phyloP scores from a whole-genome alignment of 2,888 invertebrate species.

The Stratiomys singularior region DNA sequence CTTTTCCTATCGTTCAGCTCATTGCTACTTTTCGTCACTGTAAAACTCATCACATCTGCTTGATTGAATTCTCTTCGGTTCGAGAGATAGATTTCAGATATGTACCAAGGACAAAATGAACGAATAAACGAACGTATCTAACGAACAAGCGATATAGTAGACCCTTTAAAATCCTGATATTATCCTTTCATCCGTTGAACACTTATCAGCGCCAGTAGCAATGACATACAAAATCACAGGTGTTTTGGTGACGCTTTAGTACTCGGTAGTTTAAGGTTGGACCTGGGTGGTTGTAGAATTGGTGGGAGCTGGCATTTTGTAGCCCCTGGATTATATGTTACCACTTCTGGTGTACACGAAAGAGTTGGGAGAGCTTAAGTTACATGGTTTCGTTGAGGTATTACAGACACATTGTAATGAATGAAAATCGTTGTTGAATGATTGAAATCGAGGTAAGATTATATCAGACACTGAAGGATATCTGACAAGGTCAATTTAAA shows the following conservation, averaged over 20 bases:
- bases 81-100: neutral
- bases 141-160: neutral
- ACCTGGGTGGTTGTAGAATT: too few relatives aligned
- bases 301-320: neutral
- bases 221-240: conserved; percentile 10
- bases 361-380: neutral
- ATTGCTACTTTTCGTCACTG: conserved; percentile 1
- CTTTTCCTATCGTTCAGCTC: neutral
- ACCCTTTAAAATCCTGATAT: conserved; percentile 2
- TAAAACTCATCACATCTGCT: conserved; percentile 28
- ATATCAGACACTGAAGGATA: neutral
- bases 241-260: neutral
- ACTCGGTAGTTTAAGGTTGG: neutral
- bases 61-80: conserved; percentile 21
- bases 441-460: conserved; percentile 19
- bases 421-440: neutral
- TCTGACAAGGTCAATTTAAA: neutral
- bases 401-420: neutral
- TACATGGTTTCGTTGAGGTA: neutral
- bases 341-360: conserved; percentile 4
- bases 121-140: too few relatives aligned
- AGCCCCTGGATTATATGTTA: neutral
- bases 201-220: neutral
- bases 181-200: conserved; percentile 3
- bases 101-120: too few relatives aligned